phyloP scores from a whole-genome alignment of 37 sponge, comb jelly and placozoan genomes.

The Ephydatia muelleri region DNA sequence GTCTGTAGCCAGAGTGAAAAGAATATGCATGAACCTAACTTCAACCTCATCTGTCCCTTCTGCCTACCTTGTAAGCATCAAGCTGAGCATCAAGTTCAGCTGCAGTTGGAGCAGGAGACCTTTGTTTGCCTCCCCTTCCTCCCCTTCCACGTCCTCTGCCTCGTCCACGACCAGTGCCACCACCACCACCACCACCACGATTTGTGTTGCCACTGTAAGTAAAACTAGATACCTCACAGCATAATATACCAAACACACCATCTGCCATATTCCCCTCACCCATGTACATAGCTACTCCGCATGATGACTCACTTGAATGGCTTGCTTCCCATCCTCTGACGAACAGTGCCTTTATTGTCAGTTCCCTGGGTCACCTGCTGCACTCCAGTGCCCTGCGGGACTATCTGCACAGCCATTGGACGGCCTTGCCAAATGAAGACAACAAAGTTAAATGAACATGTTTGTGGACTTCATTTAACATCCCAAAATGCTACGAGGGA shows the following conservation, averaged over 20 bases:
- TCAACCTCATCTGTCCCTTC: conserved; percentile 2
- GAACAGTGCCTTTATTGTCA: conserved; percentile 24
- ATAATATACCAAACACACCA: too few species aligned
- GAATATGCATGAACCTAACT: neutral
- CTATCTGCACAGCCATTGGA: conserved; percentile 42
- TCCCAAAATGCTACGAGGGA: too few species aligned
- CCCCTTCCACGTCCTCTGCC: conserved; percentile 74
- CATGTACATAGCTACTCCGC: neutral
- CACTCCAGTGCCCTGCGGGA: conserved; percentile 17
- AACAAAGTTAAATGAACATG: too few species aligned
- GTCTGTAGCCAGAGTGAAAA: neutral
- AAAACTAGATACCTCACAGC: neutral
- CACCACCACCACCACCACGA: conserved; percentile 49
- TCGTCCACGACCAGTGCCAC: conserved; percentile 53
- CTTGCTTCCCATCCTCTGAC: conserved; percentile 53
- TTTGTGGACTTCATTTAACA: too few species aligned
- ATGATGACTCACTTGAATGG: neutral
- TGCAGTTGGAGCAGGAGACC: conserved; percentile 69
- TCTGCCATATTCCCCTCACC: neutral
- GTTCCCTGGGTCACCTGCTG: conserved; percentile 29
- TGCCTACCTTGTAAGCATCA: conserved; percentile 74
- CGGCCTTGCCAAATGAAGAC: conserved; percentile 14
- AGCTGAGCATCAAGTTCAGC: conserved; percentile 93
- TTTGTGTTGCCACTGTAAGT: conserved; percentile 28
- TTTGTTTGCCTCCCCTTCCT: conserved; percentile 70